Base-by-base conservation (phyloP, 2,888 invertebrate genomes). In the Agrotis exclamationis region DNA sequence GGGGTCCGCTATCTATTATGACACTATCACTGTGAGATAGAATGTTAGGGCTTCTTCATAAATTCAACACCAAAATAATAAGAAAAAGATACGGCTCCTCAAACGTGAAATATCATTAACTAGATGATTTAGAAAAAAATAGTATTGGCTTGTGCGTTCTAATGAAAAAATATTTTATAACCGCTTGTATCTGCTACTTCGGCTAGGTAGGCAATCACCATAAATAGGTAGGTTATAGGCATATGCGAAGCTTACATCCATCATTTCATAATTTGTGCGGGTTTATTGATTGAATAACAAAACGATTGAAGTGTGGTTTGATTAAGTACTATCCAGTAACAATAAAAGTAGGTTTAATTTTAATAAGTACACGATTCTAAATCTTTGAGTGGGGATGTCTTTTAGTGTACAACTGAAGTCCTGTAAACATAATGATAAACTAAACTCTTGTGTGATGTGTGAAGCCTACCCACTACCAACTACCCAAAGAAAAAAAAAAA, bases 281-380 rank as follows among this genome's bases (percentile, higher is more conserved):
- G 51, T 28, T 76, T 24, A 69, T n/a, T 20, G 9, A 54, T 16
- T 45, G 51, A 76, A 68, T 60, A 53, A 59, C n/a, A 6, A 48
- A 56, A 53, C 39, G n/a, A 68, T 76, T 76, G 54, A 54, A 68
- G 77, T 59, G 63, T 82, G 76, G 54, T 63, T 81, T 76, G 45
- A 50, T 39, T 24, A 39, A 39, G 39, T 11, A 44, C 48, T 65
- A 58, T 44, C 18, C 24, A 33, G 24, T 57, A 70, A 76, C 57
- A 70, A 70, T 28, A 1, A 51, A 58, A 62, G 9, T 5, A 59
- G 18, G 24, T 59, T 44, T 66, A 0, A 24, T 24, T 24, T 50
- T n/a, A 44, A 24, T 63, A 14, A 39, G 16, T 50, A 14, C 33
- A 24, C 2, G 16, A n/a, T 63, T 50, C 11, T 22, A 39, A 24